These are phyloP conservation scores for Telmatochromis bifrenatus DNA, from an alignment of 2,113 vertebrate species.

Conservation along the genomic window DNA sequence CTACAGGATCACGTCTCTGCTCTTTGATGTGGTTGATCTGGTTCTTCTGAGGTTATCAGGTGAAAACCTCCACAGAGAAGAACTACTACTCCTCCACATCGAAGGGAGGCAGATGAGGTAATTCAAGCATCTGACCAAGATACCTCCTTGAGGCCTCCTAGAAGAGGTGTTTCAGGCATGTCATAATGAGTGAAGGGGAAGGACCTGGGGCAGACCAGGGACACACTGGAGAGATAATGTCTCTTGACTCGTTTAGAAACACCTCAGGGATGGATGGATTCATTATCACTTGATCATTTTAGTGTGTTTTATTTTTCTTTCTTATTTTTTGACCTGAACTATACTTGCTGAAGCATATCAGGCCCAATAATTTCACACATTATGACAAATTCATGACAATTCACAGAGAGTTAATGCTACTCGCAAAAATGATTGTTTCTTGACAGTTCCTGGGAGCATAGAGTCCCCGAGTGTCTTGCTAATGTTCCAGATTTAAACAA, in stretches of 20 bases:
- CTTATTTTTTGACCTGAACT: neutral
- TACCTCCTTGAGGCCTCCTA: neutral
- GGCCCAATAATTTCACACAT: neutral
- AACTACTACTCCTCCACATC: neutral
- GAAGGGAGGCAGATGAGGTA: neutral
- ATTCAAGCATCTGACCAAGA: neutral
- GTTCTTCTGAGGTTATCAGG: neutral
- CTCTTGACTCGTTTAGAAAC: neutral
- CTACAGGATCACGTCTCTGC: neutral
- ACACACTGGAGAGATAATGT: neutral
- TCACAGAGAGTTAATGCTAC: neutral
- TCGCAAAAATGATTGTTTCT: neutral
- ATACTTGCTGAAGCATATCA: neutral
- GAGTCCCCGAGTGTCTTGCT: neutral
- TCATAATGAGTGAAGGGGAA: neutral
- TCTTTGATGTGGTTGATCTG: neutral
- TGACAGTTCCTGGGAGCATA: neutral
- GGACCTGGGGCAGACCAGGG: neutral
- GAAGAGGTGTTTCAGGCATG: neutral
- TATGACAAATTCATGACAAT: neutral
- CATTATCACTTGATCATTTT: neutral
- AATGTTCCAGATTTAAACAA: conserved; percentile 1
- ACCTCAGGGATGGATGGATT: neutral
- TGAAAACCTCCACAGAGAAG: neutral
- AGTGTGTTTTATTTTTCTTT: neutral